phyloP scores from a whole-genome alignment of 64 coral and sea anemone species.

The Pocillopora verrucosa region DNA sequence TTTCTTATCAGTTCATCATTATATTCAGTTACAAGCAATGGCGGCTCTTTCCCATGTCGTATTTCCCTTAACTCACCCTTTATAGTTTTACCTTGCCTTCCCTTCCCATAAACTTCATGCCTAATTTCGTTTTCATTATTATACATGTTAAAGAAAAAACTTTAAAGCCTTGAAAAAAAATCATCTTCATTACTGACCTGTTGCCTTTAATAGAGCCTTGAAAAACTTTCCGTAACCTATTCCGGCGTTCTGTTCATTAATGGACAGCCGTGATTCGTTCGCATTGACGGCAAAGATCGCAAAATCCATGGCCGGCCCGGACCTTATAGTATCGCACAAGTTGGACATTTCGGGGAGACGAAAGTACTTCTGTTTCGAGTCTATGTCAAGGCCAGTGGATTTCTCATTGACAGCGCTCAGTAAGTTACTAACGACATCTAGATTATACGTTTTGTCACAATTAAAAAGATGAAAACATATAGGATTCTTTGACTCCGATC shows the following conservation, averaged over 20 bases:
- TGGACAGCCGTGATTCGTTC: conserved; percentile 56
- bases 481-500: neutral
- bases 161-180: neutral
- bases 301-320: neutral
- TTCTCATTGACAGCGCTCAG: neutral
- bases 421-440: conserved; percentile 31
- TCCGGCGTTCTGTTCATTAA: conserved; percentile 54
- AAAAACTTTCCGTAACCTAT: conserved; percentile 66
- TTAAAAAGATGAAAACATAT: conserved; percentile 59
- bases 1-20: neutral
- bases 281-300: conserved; percentile 78
- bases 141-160: neutral
- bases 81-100: neutral
- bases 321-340: neutral
- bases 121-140: neutral
- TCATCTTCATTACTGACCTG: conserved; percentile 22
- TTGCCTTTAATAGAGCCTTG: conserved; percentile 33
- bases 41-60: neutral
- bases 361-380: conserved; percentile 44
- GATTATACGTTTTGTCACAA: conserved; percentile 61
- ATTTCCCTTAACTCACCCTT: too few species aligned
- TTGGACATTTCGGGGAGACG: conserved; percentile 49
- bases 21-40: neutral
- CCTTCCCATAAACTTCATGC: neutral
- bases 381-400: neutral